phyloP scores from a whole-genome alignment of 2,113 vertebrate genomes.

The Tamias sibiricus region DNA sequence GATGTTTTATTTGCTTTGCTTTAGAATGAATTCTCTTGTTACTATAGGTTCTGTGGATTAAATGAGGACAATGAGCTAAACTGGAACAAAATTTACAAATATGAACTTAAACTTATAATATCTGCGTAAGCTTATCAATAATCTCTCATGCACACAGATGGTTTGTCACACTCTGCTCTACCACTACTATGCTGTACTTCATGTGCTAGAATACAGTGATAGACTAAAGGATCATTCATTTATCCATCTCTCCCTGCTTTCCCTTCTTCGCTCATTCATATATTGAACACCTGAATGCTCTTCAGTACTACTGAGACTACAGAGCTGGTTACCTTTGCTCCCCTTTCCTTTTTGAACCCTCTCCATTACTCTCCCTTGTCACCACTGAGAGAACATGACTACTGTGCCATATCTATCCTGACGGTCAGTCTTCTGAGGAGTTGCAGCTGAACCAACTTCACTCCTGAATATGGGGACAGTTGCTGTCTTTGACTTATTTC shows the following conservation, averaged over 20 bases:
- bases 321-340: background rate
- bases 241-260: background rate
- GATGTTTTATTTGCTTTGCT: conserved; percentile 13
- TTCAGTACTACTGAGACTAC: background rate
- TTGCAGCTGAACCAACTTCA: background rate
- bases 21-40: conserved; percentile 29
- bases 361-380: background rate
- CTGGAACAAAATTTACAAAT: background rate
- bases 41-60: background rate
- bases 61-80: background rate
- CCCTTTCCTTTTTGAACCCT: background rate
- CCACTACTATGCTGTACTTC: background rate
- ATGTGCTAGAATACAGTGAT: background rate
- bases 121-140: too few relatives aligned
- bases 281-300: background rate
- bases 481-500: background rate
- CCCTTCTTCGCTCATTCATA: background rate
- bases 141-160: background rate
- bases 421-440: background rate
- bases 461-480: background rate
- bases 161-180: background rate
- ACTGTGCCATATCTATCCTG: too few relatives aligned
- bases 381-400: too few relatives aligned
- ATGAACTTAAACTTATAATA: background rate
- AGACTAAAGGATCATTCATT: too few relatives aligned